Percentiles rank a stretch among this genome's conserved stretches.
Evolutionary conservation across 1,140 invertebrate species (phyloP).

Genomic region (Pteromalus puparum): DNA sequence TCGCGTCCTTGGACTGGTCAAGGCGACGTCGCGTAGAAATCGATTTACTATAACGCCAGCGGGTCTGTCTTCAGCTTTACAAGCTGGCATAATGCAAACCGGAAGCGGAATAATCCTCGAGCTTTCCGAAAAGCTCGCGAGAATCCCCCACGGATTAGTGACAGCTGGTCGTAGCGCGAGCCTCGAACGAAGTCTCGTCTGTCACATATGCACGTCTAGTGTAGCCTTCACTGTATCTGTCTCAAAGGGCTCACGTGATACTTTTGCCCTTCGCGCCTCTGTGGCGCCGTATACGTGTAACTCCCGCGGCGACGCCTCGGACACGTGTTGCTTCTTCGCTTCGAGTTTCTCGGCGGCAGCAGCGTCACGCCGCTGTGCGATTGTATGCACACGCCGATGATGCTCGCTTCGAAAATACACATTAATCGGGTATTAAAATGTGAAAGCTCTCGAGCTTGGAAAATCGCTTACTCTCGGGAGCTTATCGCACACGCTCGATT

Average conservation of each 20-base stretch:
- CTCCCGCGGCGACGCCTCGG: not conserved
- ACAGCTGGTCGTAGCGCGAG: too few species aligned
- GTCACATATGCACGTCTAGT: too few species aligned
- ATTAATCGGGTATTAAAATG: too few species aligned
- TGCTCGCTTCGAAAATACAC: too few species aligned
- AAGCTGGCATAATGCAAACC: not conserved
- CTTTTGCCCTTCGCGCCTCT: slow-evolving; percentile 29
- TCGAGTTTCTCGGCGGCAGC: not conserved
- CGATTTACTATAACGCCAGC: not conserved
- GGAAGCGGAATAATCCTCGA: not conserved
- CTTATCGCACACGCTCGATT: not conserved
- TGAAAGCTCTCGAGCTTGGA: not conserved
- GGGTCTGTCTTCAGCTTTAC: not conserved
- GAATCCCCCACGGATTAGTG: too few species aligned
- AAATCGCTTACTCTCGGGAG: not conserved
- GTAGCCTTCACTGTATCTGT: not conserved
- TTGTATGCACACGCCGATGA: not conserved
- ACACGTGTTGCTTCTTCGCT: slow-evolving; percentile 27
- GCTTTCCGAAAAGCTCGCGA: not conserved
- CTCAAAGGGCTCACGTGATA: not conserved
- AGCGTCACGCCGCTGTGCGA: not conserved
- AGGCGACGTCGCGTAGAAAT: not conserved
- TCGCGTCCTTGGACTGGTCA: not conserved
- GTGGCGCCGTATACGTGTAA: too few species aligned
- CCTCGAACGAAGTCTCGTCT: too few species aligned